A percentile compares a stretch with the other conserved stretches of the same genome.
Conservation (phyloP, 2,888 invertebrate genomes). For the Lacanobia oleracea region DNA sequence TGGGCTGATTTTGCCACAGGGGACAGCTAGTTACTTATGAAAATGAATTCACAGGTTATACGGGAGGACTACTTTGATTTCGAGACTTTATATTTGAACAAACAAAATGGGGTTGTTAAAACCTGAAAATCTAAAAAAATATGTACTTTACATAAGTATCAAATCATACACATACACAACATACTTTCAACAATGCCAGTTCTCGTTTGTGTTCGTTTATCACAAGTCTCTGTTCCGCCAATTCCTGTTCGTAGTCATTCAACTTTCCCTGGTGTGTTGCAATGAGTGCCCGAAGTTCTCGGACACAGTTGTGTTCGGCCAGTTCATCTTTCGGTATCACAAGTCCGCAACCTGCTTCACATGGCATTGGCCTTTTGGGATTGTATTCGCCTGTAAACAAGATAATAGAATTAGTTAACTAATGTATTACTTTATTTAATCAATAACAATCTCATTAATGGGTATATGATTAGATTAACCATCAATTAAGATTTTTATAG, state of each 20-base stretch:
- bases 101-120: background rate
- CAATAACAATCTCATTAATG: slow-evolving; percentile 18
- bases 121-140: background rate
- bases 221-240: slow-evolving; percentile 96
- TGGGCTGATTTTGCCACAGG: no score
- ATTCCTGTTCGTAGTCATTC: slow-evolving; percentile 96
- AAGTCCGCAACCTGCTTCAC: slow-evolving; percentile 98
- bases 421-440: slow-evolving; percentile 32
- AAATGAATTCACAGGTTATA: background rate
- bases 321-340: slow-evolving; percentile 98
- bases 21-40: no score
- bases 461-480: slow-evolving; percentile 22
- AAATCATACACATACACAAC: slow-evolving; percentile 22
- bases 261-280: slow-evolving; percentile 96
- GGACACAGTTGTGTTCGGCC: slow-evolving; percentile 98
- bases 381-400: slow-evolving; percentile 90
- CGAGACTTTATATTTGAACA: background rate
- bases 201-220: slow-evolving; percentile 97
- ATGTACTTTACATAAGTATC: background rate
- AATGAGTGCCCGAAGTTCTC: slow-evolving; percentile 95
- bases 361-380: slow-evolving; percentile 97
- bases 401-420: slow-evolving; percentile 8
- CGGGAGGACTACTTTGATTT: background rate
- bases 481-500: background rate
- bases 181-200: slow-evolving; percentile 95